Conservation (phyloP, 2,888 invertebrate genomes). For the Agrotis segetum region DNA sequence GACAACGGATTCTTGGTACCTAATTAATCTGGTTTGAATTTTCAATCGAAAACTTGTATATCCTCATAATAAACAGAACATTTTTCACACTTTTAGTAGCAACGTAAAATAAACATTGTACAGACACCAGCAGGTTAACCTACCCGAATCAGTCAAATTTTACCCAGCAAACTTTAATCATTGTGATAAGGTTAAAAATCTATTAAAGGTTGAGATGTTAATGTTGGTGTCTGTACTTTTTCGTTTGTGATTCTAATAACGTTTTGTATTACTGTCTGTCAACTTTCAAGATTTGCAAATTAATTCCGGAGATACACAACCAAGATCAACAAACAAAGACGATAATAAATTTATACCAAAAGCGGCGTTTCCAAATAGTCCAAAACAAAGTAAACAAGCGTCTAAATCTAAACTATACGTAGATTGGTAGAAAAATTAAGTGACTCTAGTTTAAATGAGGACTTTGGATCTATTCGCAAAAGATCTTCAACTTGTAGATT, state of each 20-base stretch:
- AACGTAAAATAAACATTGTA: background rate
- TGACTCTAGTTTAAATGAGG: constrained; percentile 7
- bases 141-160: no score
- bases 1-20: no score
- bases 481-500: background rate
- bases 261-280: background rate
- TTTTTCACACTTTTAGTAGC: background rate
- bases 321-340: constrained; percentile 27
- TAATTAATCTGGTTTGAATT: background rate
- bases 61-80: background rate
- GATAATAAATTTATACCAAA: constrained; percentile 20
- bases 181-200: no score
- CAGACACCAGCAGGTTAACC: no score
- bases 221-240: no score
- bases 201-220: no score
- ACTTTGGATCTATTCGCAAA: background rate
- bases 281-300: background rate
- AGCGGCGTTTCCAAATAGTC: background rate
- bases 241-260: background rate
- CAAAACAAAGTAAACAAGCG: constrained; percentile 16
- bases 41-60: background rate
- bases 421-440: background rate
- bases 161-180: no score
- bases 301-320: constrained; percentile 9
- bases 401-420: constrained; percentile 17